Base-by-base conservation (phyloP, 2,113 vertebrate genomes). In the Phrynosoma platyrhinos region DNA sequence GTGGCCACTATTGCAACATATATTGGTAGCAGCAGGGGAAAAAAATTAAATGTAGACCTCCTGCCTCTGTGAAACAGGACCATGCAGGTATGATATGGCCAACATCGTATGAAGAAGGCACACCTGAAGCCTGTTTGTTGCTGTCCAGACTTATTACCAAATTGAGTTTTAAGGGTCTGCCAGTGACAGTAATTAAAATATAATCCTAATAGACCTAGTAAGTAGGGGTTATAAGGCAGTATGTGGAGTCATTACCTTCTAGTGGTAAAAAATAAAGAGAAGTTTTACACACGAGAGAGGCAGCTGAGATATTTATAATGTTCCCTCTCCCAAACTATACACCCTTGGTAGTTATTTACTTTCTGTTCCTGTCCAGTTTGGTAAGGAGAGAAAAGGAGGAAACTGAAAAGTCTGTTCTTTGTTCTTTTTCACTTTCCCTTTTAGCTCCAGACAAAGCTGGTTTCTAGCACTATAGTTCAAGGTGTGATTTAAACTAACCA, bases 371-470 rank as follows among this genome's bases (percentile, higher is more conserved):
- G 32, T 36, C 42, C 52, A 85, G 71, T 53, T 40, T 76, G 32
- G 53, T 75, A 32, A 71, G n/a, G 20, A 84, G 30, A 79, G 20
- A 76, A 64, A 53, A 7, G 47, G 47, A 84, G 55, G 69, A 62
- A 30, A 47, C 14, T 75, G 23, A 64, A 47, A 85, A 27, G 6
- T 76, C 40, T n/a, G 5, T 9, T 21, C 36, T 25, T 81, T 36
- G 7, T 81, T 62, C 32, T 84, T 84, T 40, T 40, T 18, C 18
- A 82, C 53, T 87, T 82, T 30, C n/a, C 16, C 47, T 87, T 87
- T 71, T 42, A 42, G 52, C 30, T 74, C 36, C 32, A 87, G 36
- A 79, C 12, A 66, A 12, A 64, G 53, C 32, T 55, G 25, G 77
- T 72, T 87, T 69, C 42, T 58, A 79, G 36, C 55, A 68, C 18